These are phyloP conservation scores for Pseudomugil tenellus DNA, from an alignment of 2,797 vertebrate species.

Conservation along the genomic window DNA sequence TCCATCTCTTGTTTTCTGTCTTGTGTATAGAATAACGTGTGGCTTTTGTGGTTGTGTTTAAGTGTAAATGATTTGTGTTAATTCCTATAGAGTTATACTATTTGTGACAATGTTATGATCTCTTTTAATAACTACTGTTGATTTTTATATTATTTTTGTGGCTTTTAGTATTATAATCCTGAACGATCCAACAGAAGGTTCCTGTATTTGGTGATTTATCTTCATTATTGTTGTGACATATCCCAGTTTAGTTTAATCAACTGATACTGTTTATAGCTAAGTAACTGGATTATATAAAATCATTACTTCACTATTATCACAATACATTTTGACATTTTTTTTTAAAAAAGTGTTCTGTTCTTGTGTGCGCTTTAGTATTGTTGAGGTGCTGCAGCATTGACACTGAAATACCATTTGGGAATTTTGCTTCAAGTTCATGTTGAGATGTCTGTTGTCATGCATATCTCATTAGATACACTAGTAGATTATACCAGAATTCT, in stretches of 20 bases:
- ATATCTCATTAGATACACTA: conserved; percentile 40
- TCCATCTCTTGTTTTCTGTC: neutral
- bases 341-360: conserved; percentile 19
- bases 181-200: conserved; percentile 1
- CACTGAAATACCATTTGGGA: conserved; percentile 33
- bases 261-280: conserved; percentile 53
- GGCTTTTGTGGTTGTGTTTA: conserved; percentile 1
- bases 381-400: conserved; percentile 27
- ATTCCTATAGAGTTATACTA: neutral
- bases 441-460: conserved; percentile 50
- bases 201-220: conserved; percentile 35
- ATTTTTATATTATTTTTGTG: neutral
- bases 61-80: neutral
- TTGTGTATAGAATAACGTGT: neutral
- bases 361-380: conserved; percentile 33
- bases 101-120: neutral
- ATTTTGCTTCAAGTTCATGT: conserved; percentile 32
- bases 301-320: conserved; percentile 65
- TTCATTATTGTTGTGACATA: conserved; percentile 31
- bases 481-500: conserved; percentile 36
- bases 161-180: neutral
- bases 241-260: conserved; percentile 55
- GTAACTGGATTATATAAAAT: conserved; percentile 74
- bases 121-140: neutral
- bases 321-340: conserved; percentile 39